Evolutionary conservation across 1,140 invertebrate species (phyloP).

Genomic region (Monomorium pharaonis): DNA sequence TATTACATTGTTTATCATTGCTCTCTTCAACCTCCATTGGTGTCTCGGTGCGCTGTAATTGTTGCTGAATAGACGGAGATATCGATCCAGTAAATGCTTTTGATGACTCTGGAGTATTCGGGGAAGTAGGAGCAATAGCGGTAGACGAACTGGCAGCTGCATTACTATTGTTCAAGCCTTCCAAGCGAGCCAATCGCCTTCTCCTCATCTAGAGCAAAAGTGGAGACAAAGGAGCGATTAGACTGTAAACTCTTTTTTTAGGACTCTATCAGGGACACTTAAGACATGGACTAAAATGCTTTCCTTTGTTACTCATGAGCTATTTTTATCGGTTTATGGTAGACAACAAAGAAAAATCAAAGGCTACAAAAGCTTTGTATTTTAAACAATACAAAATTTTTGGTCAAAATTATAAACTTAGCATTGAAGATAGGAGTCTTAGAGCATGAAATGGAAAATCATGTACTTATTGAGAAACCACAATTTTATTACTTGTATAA

Average conservation of each 20-base stretch:
- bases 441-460: neutral
- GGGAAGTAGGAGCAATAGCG: constrained; percentile 66
- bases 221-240: constrained; percentile 6
- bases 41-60: constrained; percentile 78
- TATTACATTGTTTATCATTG: constrained; percentile 84
- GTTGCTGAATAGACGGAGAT: constrained; percentile 76
- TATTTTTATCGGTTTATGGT: constrained; percentile 17
- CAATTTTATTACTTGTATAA: neutral
- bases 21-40: constrained; percentile 87
- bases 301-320: constrained; percentile 22
- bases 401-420: no score
- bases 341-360: neutral
- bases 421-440: neutral
- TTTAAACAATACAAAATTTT: no score
- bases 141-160: constrained; percentile 53
- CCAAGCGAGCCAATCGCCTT: constrained; percentile 88
- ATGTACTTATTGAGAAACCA: neutral
- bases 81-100: constrained; percentile 77
- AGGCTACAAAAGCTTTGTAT: neutral
- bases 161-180: constrained; percentile 81
- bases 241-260: neutral
- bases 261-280: neutral
- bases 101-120: constrained; percentile 78
- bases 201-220: constrained; percentile 87
- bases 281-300: neutral